Evolutionary conservation across 2,797 vertebrate species (phyloP), one percentile per base, ranked within the genome.

Genomic region (Dromococcyx pavoninus): DNA sequence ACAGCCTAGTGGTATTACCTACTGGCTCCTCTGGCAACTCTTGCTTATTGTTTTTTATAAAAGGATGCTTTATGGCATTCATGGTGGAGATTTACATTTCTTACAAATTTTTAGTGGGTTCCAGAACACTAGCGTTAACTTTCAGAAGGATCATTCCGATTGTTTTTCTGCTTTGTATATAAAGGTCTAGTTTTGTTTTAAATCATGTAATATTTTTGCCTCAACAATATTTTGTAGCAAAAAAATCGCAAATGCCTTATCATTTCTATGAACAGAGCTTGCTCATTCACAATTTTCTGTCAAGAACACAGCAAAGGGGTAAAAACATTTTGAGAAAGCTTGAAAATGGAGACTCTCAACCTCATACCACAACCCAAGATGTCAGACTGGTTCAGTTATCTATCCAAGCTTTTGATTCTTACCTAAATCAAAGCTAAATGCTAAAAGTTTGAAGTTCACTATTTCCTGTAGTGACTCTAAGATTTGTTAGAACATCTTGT

Each of bases 341-440:
- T 85, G 74, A 85, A 92, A 95, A 93, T 64, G 25, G 41, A 93
- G 56, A 81, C 15, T 93, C 11, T n/a, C 17, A 82, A 30, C 44
- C 10, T 79, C 48, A 76, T 53, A 75, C 37, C 41, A 12, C 33
- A 73, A 18, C 25, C 93, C 74, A 85, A 24, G 43, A 71, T 79
- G 66, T 78, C 67, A 70, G 46, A 53, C 30, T 64, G 50, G 35
- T 53, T 82, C 57, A 56, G 58, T 72, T 90, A 35, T 46, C 48
- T 60, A 24, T 25, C n/a, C 4, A 1, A 46, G 17, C 25, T 87
- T 64, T 87, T 84, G 83, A 91, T 87, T 93, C 46, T 61, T 78
- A 60, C 86, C 43, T 91, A 39, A 54, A 50, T 78, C 56, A 93
- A 91, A 94, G 76, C 50, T 79, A 93, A 94, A 76, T 91, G 46